Evolutionary conservation across 2,888 invertebrate genomes (phyloP).

Genomic region (Stramonita haemastoma): DNA sequence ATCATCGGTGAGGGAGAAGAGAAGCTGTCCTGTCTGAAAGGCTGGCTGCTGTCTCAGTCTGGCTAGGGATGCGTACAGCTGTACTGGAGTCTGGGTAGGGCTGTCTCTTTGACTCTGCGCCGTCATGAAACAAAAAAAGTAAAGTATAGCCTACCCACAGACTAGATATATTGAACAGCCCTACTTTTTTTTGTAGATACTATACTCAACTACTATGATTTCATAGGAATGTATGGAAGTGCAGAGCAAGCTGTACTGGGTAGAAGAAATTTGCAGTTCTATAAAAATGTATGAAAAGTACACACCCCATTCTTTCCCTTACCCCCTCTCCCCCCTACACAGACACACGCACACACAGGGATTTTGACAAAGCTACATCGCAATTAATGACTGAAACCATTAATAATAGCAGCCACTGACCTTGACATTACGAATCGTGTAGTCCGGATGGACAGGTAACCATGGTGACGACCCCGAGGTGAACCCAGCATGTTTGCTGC

Average conservation of each 20-base stretch:
- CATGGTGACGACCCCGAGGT: slow-evolving; percentile 60
- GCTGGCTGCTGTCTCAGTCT: slow-evolving; percentile 43
- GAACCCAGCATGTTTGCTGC: slow-evolving; percentile 69
- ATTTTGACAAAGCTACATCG: too few species aligned
- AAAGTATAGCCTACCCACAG: not conserved
- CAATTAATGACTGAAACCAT: not conserved
- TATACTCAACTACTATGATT: not conserved
- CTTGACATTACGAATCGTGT: slow-evolving; percentile 64
- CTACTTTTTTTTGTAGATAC: not conserved
- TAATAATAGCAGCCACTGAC: slow-evolving; percentile 50
- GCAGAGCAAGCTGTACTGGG: not conserved
- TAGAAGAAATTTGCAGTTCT: not conserved
- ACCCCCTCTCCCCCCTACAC: too few species aligned
- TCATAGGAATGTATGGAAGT: not conserved
- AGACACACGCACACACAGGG: too few species aligned
- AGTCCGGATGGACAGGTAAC: slow-evolving; percentile 69
- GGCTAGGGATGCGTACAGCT: slow-evolving; percentile 47
- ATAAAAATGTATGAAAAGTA: too few species aligned
- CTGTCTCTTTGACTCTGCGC: slow-evolving; percentile 40
- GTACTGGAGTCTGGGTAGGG: slow-evolving; percentile 38
- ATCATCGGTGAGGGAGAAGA: slow-evolving; percentile 54
- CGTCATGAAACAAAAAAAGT: not conserved
- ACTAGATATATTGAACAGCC: not conserved
- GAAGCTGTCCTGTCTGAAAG: slow-evolving; percentile 49
- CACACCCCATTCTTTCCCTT: too few species aligned